Conservation (phyloP, 2,113 vertebrate genomes). For the Passer domesticus region DNA sequence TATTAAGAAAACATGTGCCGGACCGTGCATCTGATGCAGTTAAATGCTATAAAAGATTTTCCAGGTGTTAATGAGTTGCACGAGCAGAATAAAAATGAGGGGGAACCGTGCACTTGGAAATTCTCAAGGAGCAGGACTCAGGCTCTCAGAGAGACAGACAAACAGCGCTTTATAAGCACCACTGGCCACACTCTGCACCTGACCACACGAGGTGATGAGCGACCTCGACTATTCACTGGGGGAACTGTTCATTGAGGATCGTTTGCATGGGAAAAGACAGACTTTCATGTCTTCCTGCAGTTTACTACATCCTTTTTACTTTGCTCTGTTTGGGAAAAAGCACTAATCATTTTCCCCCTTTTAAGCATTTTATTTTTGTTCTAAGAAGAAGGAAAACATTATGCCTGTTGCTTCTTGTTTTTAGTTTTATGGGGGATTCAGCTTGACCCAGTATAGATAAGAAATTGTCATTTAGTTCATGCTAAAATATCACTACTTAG, state of each 20-base stretch:
- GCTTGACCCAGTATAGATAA: background rate
- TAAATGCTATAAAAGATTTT: conserved; percentile 64
- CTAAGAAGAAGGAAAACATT: conserved; percentile 1
- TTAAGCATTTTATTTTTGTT: background rate
- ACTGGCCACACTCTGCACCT: conserved; percentile 24
- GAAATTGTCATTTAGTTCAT: background rate
- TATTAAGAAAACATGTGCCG: conserved; percentile 64
- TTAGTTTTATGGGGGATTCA: background rate
- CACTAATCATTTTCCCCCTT: background rate
- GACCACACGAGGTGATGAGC: background rate
- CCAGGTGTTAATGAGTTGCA: conserved; percentile 67
- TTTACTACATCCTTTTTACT: conserved; percentile 49
- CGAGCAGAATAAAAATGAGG: conserved; percentile 43
- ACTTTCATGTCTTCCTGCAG: conserved; percentile 45
- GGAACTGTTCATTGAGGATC: conserved; percentile 16
- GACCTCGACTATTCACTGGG: background rate
- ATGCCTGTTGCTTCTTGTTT: background rate
- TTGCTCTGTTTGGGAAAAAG: conserved; percentile 9
- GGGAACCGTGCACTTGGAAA: background rate
- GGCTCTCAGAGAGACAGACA: conserved; percentile 58
- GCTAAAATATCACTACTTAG: background rate
- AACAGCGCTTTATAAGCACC: conserved; percentile 45
- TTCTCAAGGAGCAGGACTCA: conserved; percentile 41
- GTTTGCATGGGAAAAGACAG: conserved; percentile 23
- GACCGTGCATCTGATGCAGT: conserved; percentile 54